These are phyloP conservation scores for Camponotus pennsylvanicus DNA, from an alignment of 1,140 invertebrate genomes.

Conservation along the genomic window DNA sequence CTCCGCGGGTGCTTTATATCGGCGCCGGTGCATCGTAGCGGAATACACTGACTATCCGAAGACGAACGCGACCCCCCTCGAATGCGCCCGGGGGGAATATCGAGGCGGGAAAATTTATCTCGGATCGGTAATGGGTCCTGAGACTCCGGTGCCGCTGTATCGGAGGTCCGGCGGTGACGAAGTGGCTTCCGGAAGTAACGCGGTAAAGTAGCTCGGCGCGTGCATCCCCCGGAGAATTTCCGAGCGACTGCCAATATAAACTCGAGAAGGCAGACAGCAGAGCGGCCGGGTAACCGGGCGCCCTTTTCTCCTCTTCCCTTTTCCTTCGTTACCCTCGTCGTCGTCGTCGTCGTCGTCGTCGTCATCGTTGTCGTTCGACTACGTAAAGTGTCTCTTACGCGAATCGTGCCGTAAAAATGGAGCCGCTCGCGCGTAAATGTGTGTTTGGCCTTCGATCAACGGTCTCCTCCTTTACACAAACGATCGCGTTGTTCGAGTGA, in stretches of 20 bases:
- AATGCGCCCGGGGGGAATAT: slow-evolving; percentile 57
- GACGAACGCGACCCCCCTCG: slow-evolving; percentile 51
- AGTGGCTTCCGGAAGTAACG: slow-evolving; percentile 57
- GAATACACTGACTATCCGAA: slow-evolving; percentile 39
- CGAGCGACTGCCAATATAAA: slow-evolving; percentile 61
- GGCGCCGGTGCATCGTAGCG: slow-evolving; percentile 32
- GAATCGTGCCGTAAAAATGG: slow-evolving; percentile 47
- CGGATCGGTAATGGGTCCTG: slow-evolving; percentile 54
- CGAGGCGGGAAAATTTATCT: slow-evolving; percentile 65
- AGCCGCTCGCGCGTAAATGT: slow-evolving; percentile 44
- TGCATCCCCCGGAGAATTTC: slow-evolving; percentile 45
- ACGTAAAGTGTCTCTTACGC: slow-evolving; percentile 53
- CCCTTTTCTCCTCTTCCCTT: slow-evolving; percentile 2
- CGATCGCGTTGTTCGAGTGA: slow-evolving; percentile 30
- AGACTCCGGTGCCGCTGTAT: slow-evolving; percentile 3
- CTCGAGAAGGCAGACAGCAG: slow-evolving; percentile 31
- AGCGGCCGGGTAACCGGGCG: slow-evolving; percentile 41
- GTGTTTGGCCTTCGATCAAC: slow-evolving; percentile 46
- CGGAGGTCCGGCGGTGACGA: slow-evolving; percentile 50
- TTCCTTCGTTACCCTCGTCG: slow-evolving; percentile 15
- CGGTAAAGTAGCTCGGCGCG: slow-evolving; percentile 23
- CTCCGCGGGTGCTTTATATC: slow-evolving; percentile 51
- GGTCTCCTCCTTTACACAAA: slow-evolving; percentile 19
- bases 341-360: slow-evolving; percentile 23
- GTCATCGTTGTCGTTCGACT: slow-evolving; percentile 17